Evolutionary conservation across 2,888 invertebrate species (phyloP).

Genomic region (Bhutanitis thaidina): DNA sequence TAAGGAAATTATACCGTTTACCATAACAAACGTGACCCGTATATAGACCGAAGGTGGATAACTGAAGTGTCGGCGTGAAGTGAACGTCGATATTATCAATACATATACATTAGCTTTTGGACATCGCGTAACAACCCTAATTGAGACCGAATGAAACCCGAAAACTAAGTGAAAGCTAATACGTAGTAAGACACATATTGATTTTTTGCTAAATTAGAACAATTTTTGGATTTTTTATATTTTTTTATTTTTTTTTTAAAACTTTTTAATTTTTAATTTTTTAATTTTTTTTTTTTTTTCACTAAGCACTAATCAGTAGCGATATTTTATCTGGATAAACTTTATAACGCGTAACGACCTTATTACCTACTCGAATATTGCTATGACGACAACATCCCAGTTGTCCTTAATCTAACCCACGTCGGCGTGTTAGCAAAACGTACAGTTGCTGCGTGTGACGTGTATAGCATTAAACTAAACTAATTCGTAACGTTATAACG

Average conservation of each 20-base stretch:
- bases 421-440: not conserved
- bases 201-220: not conserved
- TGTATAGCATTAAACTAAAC: not conserved
- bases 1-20: too few species aligned
- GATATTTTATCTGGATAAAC: slow-evolving; percentile 11
- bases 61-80: too few species aligned
- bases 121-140: slow-evolving; percentile 1
- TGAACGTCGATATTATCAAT: not conserved
- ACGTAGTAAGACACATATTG: slow-evolving; percentile 3
- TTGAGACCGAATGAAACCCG: not conserved
- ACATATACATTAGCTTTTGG: not conserved
- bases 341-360: slow-evolving; percentile 12
- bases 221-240: not conserved
- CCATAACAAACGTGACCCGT: too few species aligned
- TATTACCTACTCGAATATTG: slow-evolving; percentile 2
- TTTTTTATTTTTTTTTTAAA: not conserved
- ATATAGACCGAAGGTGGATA: too few species aligned
- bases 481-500: not conserved
- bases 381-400: not conserved
- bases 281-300: not conserved
- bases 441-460: not conserved
- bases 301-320: not conserved
- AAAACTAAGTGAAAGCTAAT: not conserved
- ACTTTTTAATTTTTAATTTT: not conserved
- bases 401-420: not conserved